Conservation (phyloP, 2,113 vertebrate species). For the Epinephelus cyanopodus region DNA sequence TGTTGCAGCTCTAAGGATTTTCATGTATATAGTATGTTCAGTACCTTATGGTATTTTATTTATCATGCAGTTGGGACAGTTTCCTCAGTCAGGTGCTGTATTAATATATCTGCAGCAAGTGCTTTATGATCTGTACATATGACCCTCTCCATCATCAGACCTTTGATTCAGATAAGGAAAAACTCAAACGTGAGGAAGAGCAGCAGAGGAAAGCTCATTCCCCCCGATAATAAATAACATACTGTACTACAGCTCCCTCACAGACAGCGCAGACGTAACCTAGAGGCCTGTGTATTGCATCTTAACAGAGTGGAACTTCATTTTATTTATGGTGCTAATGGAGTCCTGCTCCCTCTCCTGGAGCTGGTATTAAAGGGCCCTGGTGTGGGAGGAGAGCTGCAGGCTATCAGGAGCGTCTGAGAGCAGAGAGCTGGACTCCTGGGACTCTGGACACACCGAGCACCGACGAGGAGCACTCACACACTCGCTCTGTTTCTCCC, state of each 20-base stretch:
- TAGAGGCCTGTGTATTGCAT: background rate
- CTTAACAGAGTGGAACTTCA: background rate
- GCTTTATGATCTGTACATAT: background rate
- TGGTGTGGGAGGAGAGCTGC: constrained; percentile 38
- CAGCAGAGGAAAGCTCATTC: background rate
- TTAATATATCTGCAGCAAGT: too few relatives aligned
- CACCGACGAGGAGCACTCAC: constrained; percentile 28
- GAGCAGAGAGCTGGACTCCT: constrained; percentile 51
- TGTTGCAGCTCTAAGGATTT: too few relatives aligned
- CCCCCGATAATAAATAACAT: constrained; percentile 4
- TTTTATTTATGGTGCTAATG: constrained; percentile 61
- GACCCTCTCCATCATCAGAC: background rate
- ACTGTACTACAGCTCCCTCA: background rate
- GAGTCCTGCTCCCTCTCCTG: constrained; percentile 46
- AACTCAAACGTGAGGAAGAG: background rate
- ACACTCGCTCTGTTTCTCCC: constrained; percentile 15
- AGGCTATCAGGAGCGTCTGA: constrained; percentile 35
- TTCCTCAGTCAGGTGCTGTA: background rate
- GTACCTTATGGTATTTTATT: background rate
- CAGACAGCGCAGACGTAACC: constrained; percentile 6
- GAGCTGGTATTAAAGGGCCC: constrained; percentile 43
- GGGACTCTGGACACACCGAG: constrained; percentile 50
- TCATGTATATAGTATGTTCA: background rate
- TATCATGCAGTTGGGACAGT: background rate
- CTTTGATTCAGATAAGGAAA: background rate